Base-by-base conservation (phyloP, 2,888 invertebrate species). In the Tetragnatha montana region DNA sequence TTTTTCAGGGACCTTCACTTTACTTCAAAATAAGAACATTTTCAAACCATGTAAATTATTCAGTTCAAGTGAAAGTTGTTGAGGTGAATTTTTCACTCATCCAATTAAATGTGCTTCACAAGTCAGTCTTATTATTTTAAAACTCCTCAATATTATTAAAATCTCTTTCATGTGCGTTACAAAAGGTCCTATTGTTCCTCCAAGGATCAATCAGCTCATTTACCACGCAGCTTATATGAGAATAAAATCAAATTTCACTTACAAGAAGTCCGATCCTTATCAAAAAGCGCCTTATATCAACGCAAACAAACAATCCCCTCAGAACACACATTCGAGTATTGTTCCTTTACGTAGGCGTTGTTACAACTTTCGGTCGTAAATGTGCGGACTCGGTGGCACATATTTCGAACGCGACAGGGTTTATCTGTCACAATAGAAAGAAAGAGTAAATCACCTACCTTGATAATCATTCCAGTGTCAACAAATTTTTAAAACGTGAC, bases 311-410 rank as follows among this genome's bases (percentile, higher is more conserved):
- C 17, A 83, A 74, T 83, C 74, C 73, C 49, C 21, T 21, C 7
- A 78, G 49, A 51, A 50, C 49, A 49, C 47, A 75, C 86, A 87
- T 87, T 87, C 80, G 81, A 68, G 60, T 80, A 68, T 69, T 68
- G 21, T 35, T 35, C 12, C 60, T 17, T 35, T 1, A 17, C 69
- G 60, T 68, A 35, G 60, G n/a, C 19, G 35, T 60, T 47, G 21
- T 60, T 35, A 80, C 68, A 80, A 69, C 80, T n/a, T 69, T 22
- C 47, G 17, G 8, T 47, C 47, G 74, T 49, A 75, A 75, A 75
- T 75, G n/a, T n/a, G 22, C 49, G 14, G 10, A 47, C 49, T 75
- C n/a, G 35, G 49, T 49, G 49, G 35, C 35, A 47, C 49, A 6
- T 35, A 49, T 49, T 75, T 75, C n/a, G 19, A 75, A n/a, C 19